Conservation (phyloP, 2,888 invertebrate genomes). For the Odontocolon sp. region DNA sequence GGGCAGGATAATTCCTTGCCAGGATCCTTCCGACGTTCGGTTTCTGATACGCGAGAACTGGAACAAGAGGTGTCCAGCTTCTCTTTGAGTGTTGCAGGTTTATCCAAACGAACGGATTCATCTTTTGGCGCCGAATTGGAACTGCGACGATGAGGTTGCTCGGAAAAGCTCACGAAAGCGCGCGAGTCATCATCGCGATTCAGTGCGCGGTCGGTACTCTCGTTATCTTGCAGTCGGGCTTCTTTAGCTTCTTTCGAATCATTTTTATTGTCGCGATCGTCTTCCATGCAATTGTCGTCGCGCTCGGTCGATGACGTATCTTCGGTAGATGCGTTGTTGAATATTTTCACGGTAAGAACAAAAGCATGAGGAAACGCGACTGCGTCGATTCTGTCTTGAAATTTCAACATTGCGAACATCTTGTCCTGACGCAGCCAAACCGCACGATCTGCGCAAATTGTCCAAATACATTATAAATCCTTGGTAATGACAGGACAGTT, state of each 20-base stretch:
- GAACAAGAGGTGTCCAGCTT: background rate
- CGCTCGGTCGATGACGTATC: background rate
- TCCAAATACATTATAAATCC: too few relatives aligned
- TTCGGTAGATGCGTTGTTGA: slow-evolving; percentile 21
- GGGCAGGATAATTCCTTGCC: background rate
- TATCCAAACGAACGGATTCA: background rate
- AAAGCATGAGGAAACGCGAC: slow-evolving; percentile 74
- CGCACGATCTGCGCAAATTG: slow-evolving; percentile 69
- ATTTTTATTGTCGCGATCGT: background rate
- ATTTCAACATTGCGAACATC: slow-evolving; percentile 77
- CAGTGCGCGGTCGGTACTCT: background rate
- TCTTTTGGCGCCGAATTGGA: background rate
- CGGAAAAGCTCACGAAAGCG: too few relatives aligned
- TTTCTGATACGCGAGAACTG: background rate
- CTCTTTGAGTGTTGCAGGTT: background rate
- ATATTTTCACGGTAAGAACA: slow-evolving; percentile 71
- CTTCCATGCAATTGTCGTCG: background rate
- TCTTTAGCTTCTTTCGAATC: background rate
- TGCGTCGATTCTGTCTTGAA: slow-evolving; percentile 71
- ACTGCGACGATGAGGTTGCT: background rate
- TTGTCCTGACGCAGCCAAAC: slow-evolving; percentile 78
- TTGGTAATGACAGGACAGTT: too few relatives aligned
- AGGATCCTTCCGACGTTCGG: slow-evolving; percentile 8
- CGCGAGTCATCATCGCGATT: background rate
- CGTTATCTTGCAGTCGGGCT: background rate